A percentile compares a stretch with the other conserved stretches of the same genome.
Conservation (phyloP, 64 coral and sea anemone species). For the Montipora foliosa region DNA sequence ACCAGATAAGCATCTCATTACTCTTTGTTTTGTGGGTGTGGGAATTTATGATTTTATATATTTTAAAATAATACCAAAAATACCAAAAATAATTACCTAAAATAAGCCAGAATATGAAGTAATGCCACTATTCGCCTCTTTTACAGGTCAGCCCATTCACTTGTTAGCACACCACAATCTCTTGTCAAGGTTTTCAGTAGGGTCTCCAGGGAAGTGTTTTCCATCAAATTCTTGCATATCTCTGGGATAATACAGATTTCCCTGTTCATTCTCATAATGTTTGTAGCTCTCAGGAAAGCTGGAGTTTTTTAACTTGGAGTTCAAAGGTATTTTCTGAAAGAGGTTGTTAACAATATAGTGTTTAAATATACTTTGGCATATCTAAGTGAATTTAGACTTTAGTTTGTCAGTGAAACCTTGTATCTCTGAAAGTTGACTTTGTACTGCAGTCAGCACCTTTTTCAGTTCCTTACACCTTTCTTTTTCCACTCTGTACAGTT, state of each 20-base stretch:
- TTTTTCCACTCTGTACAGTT: no score
- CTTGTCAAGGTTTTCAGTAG: not conserved
- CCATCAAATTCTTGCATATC: not conserved
- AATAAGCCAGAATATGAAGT: conserved; percentile 1
- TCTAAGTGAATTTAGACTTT: not conserved
- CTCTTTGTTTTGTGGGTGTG: not conserved
- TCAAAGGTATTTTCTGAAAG: not conserved
- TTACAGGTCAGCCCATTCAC: conserved; percentile 7
- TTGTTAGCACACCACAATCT: not conserved
- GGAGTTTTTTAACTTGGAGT: not conserved
- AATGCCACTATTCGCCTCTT: not conserved
- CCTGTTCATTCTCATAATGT: not conserved
- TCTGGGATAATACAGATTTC: not conserved
- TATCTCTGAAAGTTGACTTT: not conserved
- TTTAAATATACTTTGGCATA: not conserved
- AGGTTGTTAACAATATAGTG: not conserved
- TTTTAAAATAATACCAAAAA: no score
- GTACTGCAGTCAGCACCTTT: no score
- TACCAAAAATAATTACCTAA: not conserved
- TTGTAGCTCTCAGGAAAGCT: not conserved
- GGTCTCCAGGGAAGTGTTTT: conserved; percentile 11
- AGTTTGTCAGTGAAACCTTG: conserved; percentile 12
- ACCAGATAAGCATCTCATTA: not conserved
- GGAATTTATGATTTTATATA: no score
- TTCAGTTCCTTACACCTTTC: no score